Base-by-base conservation (phyloP, 2,797 vertebrate species). In the Pterois miles region DNA sequence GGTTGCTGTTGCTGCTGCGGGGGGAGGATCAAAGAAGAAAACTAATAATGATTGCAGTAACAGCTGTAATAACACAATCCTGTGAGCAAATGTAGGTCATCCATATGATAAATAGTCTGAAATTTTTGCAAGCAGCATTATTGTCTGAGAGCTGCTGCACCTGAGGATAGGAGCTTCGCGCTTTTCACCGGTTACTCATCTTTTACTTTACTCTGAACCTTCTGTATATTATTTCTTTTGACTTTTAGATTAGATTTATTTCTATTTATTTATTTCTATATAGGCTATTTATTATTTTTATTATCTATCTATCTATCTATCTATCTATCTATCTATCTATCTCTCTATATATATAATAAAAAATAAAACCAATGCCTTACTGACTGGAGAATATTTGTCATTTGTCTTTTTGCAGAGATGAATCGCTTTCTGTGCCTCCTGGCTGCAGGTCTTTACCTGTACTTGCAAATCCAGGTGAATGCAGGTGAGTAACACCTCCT, bases 331-430 rank as follows among this genome's bases (percentile, higher is more conserved):
- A n/a, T n/a, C n/a, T n/a, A n/a, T n/a, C n/a, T n/a, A n/a, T n/a
- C n/a, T 18, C 6, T 33, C 16, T 73, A 43, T 53, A 2, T 16
- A 31, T 8, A 48, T 2, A 48, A 33, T 27, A 29, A 48, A 38
- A 56, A 25, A 53, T 63, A 34, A 34, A 7, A 71, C 14, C 3
- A 12, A 9, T 9, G n/a, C 63, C 2, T 50, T 46, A 6, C 65
- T 18, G 29, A 29, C 23, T 12, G 9, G 10, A 60, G 4, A 18
- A 18, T 53, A n/a, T 25, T 7, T 52, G 18, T 53, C 16, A n/a
- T n/a, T n/a, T n/a, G n/a, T 48, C 20, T 23, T 81, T 57, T 54
- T 71, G 6, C 73, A 89, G 84, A 76, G 43, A 92, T 93, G 88
- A 81, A 59, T 11, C 16, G 8, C 8, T 16, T 78, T 60, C 16